These are phyloP conservation scores for Cygnus buccinator DNA, from an alignment of 2,113 vertebrate species.

Conservation along the genomic window DNA sequence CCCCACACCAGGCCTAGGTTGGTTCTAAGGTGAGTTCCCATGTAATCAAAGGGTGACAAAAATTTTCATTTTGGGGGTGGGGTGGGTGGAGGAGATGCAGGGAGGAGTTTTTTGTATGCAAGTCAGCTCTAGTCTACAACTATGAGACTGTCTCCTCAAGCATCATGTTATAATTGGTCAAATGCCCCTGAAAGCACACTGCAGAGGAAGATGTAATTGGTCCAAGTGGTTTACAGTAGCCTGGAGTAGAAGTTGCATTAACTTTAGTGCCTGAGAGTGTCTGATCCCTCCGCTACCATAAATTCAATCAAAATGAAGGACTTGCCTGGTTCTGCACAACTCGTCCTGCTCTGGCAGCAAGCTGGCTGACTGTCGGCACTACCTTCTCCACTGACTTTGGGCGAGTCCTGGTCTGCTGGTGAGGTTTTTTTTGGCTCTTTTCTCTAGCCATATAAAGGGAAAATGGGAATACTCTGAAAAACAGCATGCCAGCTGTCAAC, in stretches of 20 bases:
- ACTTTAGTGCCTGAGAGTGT: too few species aligned
- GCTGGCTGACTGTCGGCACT: background rate
- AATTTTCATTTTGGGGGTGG: background rate
- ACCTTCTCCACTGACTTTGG: background rate
- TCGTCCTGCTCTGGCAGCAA: background rate
- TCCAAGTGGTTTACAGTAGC: background rate
- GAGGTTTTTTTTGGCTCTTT: too few species aligned
- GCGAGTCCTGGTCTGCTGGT: background rate
- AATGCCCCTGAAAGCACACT: too few species aligned
- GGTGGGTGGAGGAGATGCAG: background rate
- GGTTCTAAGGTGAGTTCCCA: background rate
- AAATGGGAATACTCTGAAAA: background rate
- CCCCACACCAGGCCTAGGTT: background rate
- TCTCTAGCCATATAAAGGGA: too few species aligned
- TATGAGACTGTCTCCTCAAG: background rate
- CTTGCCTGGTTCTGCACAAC: background rate
- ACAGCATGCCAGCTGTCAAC: background rate
- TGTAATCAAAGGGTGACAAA: background rate
- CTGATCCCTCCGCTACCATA: too few species aligned
- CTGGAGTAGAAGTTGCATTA: background rate
- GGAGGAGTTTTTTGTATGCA: background rate
- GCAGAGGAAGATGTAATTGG: background rate
- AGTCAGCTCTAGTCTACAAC: background rate
- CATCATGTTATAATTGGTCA: background rate
- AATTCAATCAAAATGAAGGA: background rate